Base-by-base conservation (phyloP, 2,888 invertebrate species). In the Eristalis arbustorum region DNA sequence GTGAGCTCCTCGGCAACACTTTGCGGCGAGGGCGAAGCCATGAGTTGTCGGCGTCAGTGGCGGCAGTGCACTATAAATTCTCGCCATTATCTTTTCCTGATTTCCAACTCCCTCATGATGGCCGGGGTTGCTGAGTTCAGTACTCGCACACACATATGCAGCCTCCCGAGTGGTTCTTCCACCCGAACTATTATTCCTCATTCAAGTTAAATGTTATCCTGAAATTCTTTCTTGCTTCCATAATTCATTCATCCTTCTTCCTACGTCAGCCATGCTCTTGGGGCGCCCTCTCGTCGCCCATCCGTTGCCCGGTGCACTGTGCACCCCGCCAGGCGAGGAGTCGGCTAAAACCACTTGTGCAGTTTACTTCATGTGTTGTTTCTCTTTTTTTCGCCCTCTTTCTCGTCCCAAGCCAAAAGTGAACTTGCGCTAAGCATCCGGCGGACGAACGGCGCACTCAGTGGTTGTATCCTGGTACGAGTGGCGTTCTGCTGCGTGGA, bases 61-160 rank as follows among this genome's bases (percentile, higher is more conserved):
- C 57, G 73, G 69, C 66, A 66, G 71, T 83, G 83, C 79, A 75
- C 87, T 75, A 88, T 88, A 88, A 88, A 88, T 88, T 83, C 75
- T 79, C 74, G 79, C 87, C 78, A 88, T 88, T 88, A 88, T 88
- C 87, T 88, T 83, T 83, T 88, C 87, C 79, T 88, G 83, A 88
- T 88, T 83, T 76, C 57, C 74, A 88, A 79, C 83, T 72, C 78
- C 75, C 77, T 68, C 83, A 73, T 75, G 73, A 49, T 49, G 49
- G 49, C 18, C 5, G 49, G 49, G 49, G 49, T 18, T 49, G 49
- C 49, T 49, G 49, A 49, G 49, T 49, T 49, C 49, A 79, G 78
- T 42, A 62, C 76, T 57, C 62, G 28, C 64, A 31, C 22, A 22
- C 42, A 56, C 22, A 34, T 13, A 57, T 37, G 18, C 49, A 18